Percentiles rank a stretch among this genome's conserved stretches.
Evolutionary conservation across 2,113 vertebrate genomes (phyloP).

Genomic region (Peromyscus polionotus): DNA sequence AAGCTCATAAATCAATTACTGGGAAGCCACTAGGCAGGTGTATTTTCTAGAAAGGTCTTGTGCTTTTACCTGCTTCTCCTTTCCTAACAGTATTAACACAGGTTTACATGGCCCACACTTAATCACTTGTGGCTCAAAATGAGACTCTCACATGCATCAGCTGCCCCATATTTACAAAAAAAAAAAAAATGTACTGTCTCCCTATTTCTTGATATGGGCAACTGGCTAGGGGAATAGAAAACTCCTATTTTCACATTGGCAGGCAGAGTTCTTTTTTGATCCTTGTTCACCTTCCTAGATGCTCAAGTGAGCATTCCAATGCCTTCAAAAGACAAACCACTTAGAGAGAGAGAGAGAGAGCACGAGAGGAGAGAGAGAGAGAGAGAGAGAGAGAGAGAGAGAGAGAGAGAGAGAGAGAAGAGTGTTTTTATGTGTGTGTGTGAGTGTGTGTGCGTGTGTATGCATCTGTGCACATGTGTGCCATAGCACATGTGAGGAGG

Average conservation of each 20-base stretch:
- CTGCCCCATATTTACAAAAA: not conserved
- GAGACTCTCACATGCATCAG: not conserved
- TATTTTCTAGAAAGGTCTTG: not conserved
- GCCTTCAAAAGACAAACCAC: not conserved
- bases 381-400: too few relatives aligned
- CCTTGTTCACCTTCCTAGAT: too few relatives aligned
- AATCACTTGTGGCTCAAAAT: not conserved
- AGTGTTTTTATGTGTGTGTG: not conserved
- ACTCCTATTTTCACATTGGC: not conserved
- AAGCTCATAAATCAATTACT: not conserved
- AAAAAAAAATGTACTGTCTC: not conserved
- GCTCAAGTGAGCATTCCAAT: not conserved
- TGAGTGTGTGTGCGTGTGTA: not conserved
- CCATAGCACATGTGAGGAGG: not conserved
- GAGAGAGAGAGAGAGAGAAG: fast-evolving
- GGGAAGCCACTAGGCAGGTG: not conserved
- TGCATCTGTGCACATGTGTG: not conserved
- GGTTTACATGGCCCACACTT: not conserved
- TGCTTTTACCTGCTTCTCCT: not conserved
- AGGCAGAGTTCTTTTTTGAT: not conserved
- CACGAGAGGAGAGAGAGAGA: not conserved
- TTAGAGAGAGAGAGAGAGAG: not conserved
- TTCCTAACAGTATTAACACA: not conserved
- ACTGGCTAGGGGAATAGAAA: not conserved
- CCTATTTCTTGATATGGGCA: not conserved